Evolutionary conservation across 2,113 vertebrate species (phyloP).

Genomic region (Nothocercus nigrocapillus): DNA sequence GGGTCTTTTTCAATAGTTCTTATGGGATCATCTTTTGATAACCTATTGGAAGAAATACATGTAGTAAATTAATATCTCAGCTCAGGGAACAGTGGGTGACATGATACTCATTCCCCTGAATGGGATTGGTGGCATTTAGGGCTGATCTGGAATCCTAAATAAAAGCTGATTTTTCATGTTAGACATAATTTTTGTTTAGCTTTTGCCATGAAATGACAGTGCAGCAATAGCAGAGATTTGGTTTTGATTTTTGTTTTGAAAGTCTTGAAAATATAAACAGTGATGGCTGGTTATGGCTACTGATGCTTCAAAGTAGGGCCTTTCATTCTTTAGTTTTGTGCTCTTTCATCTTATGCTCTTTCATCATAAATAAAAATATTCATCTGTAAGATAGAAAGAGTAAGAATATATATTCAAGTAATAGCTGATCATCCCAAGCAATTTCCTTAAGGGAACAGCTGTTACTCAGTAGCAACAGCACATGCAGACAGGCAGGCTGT

Average conservation of each 20-base stretch:
- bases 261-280: not conserved
- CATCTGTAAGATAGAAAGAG: not conserved
- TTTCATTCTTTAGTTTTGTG: not conserved
- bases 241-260: not conserved
- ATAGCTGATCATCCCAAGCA: not conserved
- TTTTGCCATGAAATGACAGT: not conserved
- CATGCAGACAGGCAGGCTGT: not conserved
- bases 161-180: not conserved
- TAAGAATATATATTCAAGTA: not conserved
- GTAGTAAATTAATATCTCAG: not conserved
- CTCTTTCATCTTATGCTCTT: not conserved
- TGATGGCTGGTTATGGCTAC: not conserved
- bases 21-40: not conserved
- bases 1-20: not conserved
- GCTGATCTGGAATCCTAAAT: not conserved
- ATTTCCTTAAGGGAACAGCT: not conserved
- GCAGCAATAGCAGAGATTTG: not conserved
- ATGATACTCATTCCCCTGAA: not conserved
- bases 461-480: not conserved
- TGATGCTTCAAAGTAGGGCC: not conserved
- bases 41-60: too few relatives aligned
- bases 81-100: not conserved
- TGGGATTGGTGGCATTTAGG: not conserved
- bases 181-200: not conserved
- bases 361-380: conserved; percentile 19